Evolutionary conservation across 2,113 vertebrate genomes (phyloP), one percentile per base, ranked within the genome.

Genomic region (Numenius arquata): DNA sequence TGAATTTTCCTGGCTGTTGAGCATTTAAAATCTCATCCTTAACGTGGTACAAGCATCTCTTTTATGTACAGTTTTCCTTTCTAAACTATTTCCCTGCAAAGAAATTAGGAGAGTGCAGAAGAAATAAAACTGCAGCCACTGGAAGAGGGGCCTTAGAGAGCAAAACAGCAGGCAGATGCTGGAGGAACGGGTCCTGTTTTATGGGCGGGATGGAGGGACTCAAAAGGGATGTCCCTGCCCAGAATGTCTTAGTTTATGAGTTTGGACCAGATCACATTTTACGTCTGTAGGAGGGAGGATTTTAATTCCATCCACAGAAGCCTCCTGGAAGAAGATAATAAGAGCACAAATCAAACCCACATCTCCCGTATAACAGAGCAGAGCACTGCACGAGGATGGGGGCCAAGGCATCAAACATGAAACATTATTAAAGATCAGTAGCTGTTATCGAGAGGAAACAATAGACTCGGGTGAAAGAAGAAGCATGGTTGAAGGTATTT

Each of bases 261-360:
- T 85, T 85, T 85, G 81, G 63, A 89, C 62, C 72, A 65, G 71
- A 73, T 73, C 71, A 45, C 55, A 63, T 58, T 75, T 93, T 82
- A 87, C 67, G 36, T 85, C 88, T 89, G 65, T 41, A 82, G 68
- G 13, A 88, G 30, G 20, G 20, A 71, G n/a, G 34, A 50, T 63
- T 78, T 87, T 93, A 65, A 73, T 85, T 90, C 75, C 47, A 78
- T 67, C 67, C 74, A 67, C 47, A 88, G 43, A 92, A 90, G 38
- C 47, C 36, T 90, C 78, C 88, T 89, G 94, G 77, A 93, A 65
- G 58, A 53, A 94, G 88, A 92, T 92, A 74, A 88, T 68, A 96
- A 86, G 38, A 83, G 32, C 62, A 78, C 85, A 85, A 95, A 97
- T 92, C 85, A 93, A 97, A 92, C 73, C 78, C 81, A 90, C 80